Evolutionary conservation across 2,797 vertebrate species (phyloP).

Genomic region (Xiphorhynchus erythropygius): DNA sequence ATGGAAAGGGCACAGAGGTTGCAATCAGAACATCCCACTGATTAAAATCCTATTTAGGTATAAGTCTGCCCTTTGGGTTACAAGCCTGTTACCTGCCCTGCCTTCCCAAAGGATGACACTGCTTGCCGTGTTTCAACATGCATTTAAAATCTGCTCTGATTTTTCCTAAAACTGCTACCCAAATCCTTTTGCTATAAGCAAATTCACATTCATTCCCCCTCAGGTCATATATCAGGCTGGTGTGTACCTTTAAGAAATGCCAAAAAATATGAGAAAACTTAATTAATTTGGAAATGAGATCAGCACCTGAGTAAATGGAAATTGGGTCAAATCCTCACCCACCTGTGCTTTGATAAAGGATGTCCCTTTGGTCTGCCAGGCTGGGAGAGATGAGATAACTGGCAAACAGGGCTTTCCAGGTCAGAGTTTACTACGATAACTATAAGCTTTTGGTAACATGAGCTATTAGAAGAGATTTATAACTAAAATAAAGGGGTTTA

Average conservation of each 20-base stretch:
- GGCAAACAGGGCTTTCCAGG: neutral
- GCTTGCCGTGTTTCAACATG: neutral
- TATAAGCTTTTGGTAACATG: neutral
- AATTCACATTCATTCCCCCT: neutral
- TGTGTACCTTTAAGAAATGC: neutral
- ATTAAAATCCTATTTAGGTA: neutral
- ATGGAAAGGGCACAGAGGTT: neutral
- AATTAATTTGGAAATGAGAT: constrained; percentile 25
- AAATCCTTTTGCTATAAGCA: neutral
- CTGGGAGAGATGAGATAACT: neutral
- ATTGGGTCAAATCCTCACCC: neutral
- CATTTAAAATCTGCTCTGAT: neutral
- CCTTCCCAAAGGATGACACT: neutral
- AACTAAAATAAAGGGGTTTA: neutral
- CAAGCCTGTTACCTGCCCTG: neutral
- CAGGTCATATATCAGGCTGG: neutral
- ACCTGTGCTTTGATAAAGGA: neutral
- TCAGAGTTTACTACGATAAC: neutral
- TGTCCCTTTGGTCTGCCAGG: neutral
- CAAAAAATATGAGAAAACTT: neutral
- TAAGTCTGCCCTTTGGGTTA: neutral
- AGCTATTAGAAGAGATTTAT: neutral
- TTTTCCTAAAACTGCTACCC: neutral
- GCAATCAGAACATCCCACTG: neutral
- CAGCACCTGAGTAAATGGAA: neutral